phyloP scores from a whole-genome alignment of 2,888 invertebrate genomes.

The Platycheirus rosarum region DNA sequence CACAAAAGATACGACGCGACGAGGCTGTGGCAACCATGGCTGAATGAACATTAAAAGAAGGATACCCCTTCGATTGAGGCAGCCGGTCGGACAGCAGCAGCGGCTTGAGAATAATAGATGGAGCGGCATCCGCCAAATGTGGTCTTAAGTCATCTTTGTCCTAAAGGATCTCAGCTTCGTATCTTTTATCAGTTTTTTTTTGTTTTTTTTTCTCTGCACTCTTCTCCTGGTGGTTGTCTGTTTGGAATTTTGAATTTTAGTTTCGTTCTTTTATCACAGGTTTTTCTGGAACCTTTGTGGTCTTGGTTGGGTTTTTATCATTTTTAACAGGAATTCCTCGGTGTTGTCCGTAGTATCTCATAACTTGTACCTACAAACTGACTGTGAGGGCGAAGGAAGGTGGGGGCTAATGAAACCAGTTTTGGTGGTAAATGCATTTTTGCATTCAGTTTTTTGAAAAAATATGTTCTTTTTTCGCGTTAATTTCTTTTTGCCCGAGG shows the following conservation, averaged over 20 bases:
- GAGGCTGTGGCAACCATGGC: slow-evolving; percentile 46
- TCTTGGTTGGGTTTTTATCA: slow-evolving; percentile 59
- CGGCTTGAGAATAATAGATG: slow-evolving; percentile 52
- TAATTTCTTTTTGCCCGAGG: slow-evolving; percentile 10
- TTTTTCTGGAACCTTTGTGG: slow-evolving; percentile 45
- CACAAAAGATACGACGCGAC: slow-evolving; percentile 11
- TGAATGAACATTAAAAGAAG: slow-evolving; percentile 63
- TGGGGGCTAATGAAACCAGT: slow-evolving; percentile 69
- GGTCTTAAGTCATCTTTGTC: slow-evolving; percentile 72
- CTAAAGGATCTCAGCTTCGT: slow-evolving; percentile 25
- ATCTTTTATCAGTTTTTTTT: slow-evolving; percentile 16
- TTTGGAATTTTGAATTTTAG: slow-evolving; percentile 53
- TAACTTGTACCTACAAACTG: slow-evolving; percentile 48
- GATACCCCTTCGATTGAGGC: slow-evolving; percentile 21
- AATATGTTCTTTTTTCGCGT: slow-evolving; percentile 4
- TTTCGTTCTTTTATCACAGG: slow-evolving; percentile 2
- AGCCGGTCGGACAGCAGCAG: slow-evolving; percentile 14
- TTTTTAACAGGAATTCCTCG: slow-evolving; percentile 55
- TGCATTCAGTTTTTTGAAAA: slow-evolving; percentile 64
- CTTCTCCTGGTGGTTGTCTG: slow-evolving; percentile 46
- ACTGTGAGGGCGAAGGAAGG: not conserved
- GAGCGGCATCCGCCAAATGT: slow-evolving; percentile 65
- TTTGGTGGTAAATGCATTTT: slow-evolving; percentile 66
- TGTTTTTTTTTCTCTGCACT: slow-evolving; percentile 7
- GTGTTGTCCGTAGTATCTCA: slow-evolving; percentile 61